Evolutionary conservation across 1,140 invertebrate species (phyloP).

Genomic region (Drosophila equinoxialis): DNA sequence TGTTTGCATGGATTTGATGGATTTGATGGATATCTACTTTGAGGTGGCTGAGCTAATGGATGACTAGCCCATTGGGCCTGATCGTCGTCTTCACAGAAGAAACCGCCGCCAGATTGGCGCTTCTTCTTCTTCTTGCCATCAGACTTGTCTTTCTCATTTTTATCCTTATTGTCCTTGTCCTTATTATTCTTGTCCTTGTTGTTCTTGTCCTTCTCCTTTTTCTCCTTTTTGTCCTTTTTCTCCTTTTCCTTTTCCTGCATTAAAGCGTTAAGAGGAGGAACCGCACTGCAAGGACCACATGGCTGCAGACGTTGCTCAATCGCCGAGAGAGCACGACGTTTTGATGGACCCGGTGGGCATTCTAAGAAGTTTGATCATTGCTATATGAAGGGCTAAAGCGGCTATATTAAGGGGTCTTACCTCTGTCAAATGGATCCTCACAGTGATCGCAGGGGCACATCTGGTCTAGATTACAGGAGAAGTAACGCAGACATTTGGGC

Average conservation of each 20-base stretch:
- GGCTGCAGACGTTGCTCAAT: constrained; percentile 53
- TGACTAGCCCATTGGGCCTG: not conserved
- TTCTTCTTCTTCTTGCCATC: constrained; percentile 34
- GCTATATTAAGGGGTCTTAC: constrained; percentile 26
- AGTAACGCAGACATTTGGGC: constrained; percentile 58
- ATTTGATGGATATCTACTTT: not conserved
- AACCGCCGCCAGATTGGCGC: constrained; percentile 50
- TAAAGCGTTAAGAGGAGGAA: constrained; percentile 40
- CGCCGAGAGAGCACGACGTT: constrained; percentile 28
- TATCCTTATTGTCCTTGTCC: constrained; percentile 21
- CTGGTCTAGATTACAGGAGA: constrained; percentile 72
- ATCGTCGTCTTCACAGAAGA: not conserved
- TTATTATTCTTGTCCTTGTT: constrained; percentile 20
- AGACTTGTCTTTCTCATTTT: constrained; percentile 21
- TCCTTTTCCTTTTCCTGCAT: constrained; percentile 20
- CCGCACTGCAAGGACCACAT: constrained; percentile 56
- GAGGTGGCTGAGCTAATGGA: not conserved
- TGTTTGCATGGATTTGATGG: constrained; percentile 15
- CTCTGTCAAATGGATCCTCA: constrained; percentile 72
- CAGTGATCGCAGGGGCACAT: constrained; percentile 70
- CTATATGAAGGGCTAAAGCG: too few species aligned
- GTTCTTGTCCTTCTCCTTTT: not conserved
- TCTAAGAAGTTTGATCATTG: constrained; percentile 29
- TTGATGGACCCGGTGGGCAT: constrained; percentile 60
- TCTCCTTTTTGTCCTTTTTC: constrained; percentile 12